Conservation (phyloP, 2,113 vertebrate genomes). For the Uropsilus gracilis region DNA sequence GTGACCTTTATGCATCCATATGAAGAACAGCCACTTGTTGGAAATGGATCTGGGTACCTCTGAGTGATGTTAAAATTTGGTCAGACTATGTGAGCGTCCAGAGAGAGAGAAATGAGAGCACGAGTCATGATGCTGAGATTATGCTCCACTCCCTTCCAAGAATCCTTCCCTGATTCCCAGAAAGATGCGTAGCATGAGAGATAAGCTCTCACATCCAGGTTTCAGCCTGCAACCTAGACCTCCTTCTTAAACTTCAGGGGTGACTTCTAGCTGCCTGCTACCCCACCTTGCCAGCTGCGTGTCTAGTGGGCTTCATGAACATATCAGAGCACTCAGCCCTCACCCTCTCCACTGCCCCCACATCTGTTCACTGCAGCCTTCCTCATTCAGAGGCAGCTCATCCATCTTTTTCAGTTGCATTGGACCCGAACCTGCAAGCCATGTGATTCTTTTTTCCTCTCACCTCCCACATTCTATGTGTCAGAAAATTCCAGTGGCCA, state of each 20-base stretch:
- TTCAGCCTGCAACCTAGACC: background rate
- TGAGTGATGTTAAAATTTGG: background rate
- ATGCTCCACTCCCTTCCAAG: background rate
- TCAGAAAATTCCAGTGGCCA: background rate
- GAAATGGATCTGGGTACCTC: background rate
- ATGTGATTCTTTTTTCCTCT: background rate
- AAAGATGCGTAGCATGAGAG: background rate
- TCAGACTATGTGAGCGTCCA: background rate
- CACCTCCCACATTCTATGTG: background rate
- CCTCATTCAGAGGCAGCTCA: background rate
- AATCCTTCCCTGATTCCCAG: background rate
- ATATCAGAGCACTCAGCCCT: background rate
- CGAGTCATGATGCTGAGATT: background rate
- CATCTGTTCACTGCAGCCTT: rapidly evolving
- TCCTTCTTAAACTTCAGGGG: background rate
- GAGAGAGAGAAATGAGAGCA: background rate
- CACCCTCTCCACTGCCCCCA: background rate
- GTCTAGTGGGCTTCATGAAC: background rate
- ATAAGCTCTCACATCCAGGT: background rate
- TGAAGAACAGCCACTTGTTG: background rate
- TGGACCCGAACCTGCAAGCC: background rate
- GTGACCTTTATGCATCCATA: background rate
- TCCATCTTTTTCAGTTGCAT: background rate
- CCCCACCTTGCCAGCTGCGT: background rate
- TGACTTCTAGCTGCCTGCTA: background rate